Base-by-base conservation (phyloP, 2,888 invertebrate genomes). In the Cancer borealis region DNA sequence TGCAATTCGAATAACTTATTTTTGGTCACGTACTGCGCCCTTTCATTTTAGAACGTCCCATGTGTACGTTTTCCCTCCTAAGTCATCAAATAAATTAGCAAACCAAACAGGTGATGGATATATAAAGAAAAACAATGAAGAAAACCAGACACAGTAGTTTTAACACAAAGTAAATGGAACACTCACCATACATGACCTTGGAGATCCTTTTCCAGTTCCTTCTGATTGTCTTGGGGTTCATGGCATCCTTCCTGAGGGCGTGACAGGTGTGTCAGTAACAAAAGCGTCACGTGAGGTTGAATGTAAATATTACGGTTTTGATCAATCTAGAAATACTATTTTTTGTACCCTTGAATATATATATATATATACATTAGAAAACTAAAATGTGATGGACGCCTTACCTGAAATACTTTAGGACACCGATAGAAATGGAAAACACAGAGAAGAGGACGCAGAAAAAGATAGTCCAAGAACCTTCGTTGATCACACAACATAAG, bases 361-460 rank as follows among this genome's bases (percentile, higher is more conserved):
- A 39, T 0, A 2, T 39, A 39, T 39, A 39, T 39, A 39, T 1
- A 39, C 39, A 39, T 39, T 39, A 39, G 39, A 39, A 39, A 39
- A 39, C 2, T 14, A 54, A 8, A 12, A 3, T 14, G 14, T 54
- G 54, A 66, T n/a, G 66, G n/a, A 14, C 66, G n/a, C 66, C 90
- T 91, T 21, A 90, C 93, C 93, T 93, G 12, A 93, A 84, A 45
- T 93, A 93, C 49, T 93, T 93, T 47, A 93, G 89, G 79, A 93
- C 45, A 21, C 90, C 93, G 90, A 93, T 26, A 30, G 93, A 89
- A 39, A 93, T 47, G 84, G 90, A 90, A 3, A 93, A 26, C 21
- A 54, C 90, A 3, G 93, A 93, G n/a, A n/a, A 79, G 45, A 93
- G 54, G 26, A 90, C 90, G 39, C 89, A 93, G 93, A 93, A 93